Conservation (phyloP, 1,140 invertebrate genomes). For the Zaprionus inermis region DNA sequence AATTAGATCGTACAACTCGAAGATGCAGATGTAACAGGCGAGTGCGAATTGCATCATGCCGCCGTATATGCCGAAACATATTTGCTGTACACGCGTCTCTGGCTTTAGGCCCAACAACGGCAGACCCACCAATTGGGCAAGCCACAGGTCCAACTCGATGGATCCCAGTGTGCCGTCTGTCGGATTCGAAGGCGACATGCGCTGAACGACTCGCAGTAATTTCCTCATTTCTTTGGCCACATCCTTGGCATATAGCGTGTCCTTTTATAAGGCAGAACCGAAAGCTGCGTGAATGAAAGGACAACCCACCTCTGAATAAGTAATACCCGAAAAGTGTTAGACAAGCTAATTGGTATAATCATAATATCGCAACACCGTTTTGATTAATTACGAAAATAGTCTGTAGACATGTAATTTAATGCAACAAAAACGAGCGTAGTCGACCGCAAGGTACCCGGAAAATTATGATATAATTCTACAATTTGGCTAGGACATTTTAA, state of each 20-base stretch:
- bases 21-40: constrained; percentile 40
- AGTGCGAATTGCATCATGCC: constrained; percentile 20
- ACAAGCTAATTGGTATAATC: constrained; percentile 21
- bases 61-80: constrained; percentile 20
- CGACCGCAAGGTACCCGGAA: no score
- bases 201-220: constrained; percentile 35
- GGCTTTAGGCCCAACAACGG: constrained; percentile 54
- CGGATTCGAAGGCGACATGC: constrained; percentile 55
- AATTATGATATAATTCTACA: no score
- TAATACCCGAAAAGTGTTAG: constrained; percentile 19
- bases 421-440: not conserved
- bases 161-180: constrained; percentile 58
- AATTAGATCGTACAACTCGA: constrained; percentile 63
- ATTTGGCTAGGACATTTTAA: no score
- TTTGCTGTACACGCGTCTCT: constrained; percentile 39
- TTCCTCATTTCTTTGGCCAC: constrained; percentile 37
- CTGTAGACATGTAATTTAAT: not conserved
- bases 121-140: constrained; percentile 59
- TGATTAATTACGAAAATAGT: not conserved
- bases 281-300: constrained; percentile 17
- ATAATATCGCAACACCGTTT: constrained; percentile 1
- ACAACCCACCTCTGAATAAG: constrained; percentile 28
- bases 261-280: constrained; percentile 39
- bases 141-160: constrained; percentile 66
- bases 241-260: not conserved